Percentiles rank a stretch among this genome's conserved stretches.
Evolutionary conservation across 2,888 invertebrate species (phyloP).

Genomic region (Theretra japonica): DNA sequence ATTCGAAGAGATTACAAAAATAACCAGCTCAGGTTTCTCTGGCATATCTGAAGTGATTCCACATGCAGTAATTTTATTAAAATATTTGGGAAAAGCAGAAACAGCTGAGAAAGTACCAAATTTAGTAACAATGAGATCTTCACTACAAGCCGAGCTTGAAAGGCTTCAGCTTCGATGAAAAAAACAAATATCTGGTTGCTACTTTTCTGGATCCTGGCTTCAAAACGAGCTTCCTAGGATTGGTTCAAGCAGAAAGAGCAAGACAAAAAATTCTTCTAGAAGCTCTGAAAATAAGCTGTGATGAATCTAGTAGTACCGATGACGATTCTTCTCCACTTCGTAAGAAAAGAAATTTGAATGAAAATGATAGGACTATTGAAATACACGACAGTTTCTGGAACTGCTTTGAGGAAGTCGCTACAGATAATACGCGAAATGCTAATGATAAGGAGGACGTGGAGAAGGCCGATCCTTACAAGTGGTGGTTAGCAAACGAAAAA

Average conservation of each 20-base stretch:
- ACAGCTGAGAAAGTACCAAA: too few relatives aligned
- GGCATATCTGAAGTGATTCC: too few relatives aligned
- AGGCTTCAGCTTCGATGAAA: constrained; percentile 38
- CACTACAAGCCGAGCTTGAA: constrained; percentile 44
- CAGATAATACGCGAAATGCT: constrained; percentile 40
- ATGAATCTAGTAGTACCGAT: constrained; percentile 44
- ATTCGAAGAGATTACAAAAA: too few relatives aligned
- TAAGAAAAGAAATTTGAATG: constrained; percentile 40
- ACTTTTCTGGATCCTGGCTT: constrained; percentile 40
- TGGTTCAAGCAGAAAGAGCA: constrained; percentile 46
- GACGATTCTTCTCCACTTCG: constrained; percentile 42
- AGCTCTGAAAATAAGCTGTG: constrained; percentile 44
- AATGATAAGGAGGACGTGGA: constrained; percentile 38
- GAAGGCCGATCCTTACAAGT: too few relatives aligned
- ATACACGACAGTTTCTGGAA: constrained; percentile 45
- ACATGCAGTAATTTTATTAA: too few relatives aligned
- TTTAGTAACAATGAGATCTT: constrained; percentile 19
- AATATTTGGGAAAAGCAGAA: too few relatives aligned
- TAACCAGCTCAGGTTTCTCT: too few relatives aligned
- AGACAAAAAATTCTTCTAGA: constrained; percentile 47
- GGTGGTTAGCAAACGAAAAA: too few relatives aligned
- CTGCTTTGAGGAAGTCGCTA: constrained; percentile 46
- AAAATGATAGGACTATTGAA: constrained; percentile 35
- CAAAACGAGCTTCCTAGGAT: constrained; percentile 37
- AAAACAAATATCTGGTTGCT: constrained; percentile 39